Base-by-base conservation (phyloP, 2,888 invertebrate genomes). In the Tinea pellionella region DNA sequence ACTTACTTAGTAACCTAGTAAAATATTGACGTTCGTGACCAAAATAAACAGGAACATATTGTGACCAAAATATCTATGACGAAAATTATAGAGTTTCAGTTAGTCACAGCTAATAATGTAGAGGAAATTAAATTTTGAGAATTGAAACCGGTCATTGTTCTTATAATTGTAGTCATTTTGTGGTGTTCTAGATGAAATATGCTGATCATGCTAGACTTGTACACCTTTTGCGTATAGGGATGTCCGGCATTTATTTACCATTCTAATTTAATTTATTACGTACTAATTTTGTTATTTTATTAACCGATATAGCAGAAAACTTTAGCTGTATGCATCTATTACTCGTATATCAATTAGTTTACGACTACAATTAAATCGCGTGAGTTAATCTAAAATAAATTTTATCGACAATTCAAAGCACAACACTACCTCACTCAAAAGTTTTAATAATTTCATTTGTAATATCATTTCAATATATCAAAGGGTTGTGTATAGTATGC, bases 81-180 rank as follows among this genome's bases (percentile, higher is more conserved):
- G 47, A 47, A 75, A 72, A 73, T 74, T 72, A 75, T 78, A 70
- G 68, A 70, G 79, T 76, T 74, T 60, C 75, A 75, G 77, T 80
- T 78, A 77, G 80, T 78, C 77, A 78, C 76, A 78, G 73, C 78
- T 78, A 73, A 72, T 69, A 70, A 69, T 69, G 57, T 30, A 73
- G 72, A 83, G 86, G 85, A 86, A 86, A 86, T 87, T 85, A 76
- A 80, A 81, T 85, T 87, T 85, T 75, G 80, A 78, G 81, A 82
- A 86, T 84, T 84, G 84, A 86, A 84, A 84, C 78, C 77, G 74
- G 78, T 83, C 82, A 83, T 86, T 87, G 87, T 86, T 86, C 81
- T 84, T 59, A 82, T 87, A 84, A 86, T 84, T 85, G 85, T 78
- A 75, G 80, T 78, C 81, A 81, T 80, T 85, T 85, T 82, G 78